phyloP scores from a whole-genome alignment of 1,140 invertebrate species.

The Papilio polytes region DNA sequence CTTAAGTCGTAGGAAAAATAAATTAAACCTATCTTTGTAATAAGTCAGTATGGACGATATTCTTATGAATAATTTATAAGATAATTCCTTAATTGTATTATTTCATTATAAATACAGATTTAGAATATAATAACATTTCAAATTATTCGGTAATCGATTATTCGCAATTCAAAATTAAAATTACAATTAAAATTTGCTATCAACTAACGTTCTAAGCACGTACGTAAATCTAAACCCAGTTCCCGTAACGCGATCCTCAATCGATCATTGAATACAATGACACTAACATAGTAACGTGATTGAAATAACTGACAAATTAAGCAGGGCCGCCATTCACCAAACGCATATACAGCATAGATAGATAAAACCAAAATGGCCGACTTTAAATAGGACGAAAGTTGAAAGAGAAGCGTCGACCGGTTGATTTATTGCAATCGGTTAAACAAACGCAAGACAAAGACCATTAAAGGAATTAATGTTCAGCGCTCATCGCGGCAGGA shows the following conservation, averaged over 20 bases:
- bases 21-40: too few relatives aligned
- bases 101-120: background rate
- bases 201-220: conserved; percentile 8
- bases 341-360: conserved; percentile 33
- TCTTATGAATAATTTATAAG: too few relatives aligned
- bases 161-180: conserved; percentile 15
- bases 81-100: background rate
- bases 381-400: conserved; percentile 68
- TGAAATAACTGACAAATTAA: conserved; percentile 61
- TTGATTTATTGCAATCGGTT: conserved; percentile 65
- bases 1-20: too few relatives aligned
- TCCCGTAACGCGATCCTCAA: conserved; percentile 24
- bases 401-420: conserved; percentile 60
- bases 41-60: background rate
- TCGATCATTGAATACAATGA: conserved; percentile 41
- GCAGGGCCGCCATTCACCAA: conserved; percentile 61
- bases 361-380: conserved; percentile 46
- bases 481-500: conserved; percentile 53
- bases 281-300: conserved; percentile 46
- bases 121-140: background rate
- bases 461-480: conserved; percentile 54
- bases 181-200: background rate
- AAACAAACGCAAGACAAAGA: conserved; percentile 54
- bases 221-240: conserved; percentile 14
- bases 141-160: background rate